These are phyloP conservation scores for Macropus fuliginosus DNA, from an alignment of 2,797 vertebrate genomes.

Conservation along the genomic window DNA sequence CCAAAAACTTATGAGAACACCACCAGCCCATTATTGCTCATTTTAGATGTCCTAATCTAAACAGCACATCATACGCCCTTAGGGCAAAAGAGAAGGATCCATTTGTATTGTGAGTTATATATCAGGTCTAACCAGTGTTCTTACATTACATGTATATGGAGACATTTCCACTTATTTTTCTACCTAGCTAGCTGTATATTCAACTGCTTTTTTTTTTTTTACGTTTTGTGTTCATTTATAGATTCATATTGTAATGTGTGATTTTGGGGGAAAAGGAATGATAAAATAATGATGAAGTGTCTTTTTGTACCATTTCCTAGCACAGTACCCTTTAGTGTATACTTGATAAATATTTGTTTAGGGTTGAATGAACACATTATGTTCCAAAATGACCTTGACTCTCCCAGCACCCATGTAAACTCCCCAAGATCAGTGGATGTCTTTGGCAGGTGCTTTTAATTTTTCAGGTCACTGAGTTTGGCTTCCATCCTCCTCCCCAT, in stretches of 20 bases:
- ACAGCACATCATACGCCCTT: not conserved
- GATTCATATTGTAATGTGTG: not conserved
- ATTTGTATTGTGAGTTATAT: conserved; percentile 11
- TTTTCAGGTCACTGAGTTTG: not conserved
- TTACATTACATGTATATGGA: not conserved
- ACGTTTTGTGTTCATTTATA: not conserved
- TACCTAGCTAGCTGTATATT: not conserved
- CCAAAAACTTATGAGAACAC: conserved; percentile 21
- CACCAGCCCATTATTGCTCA: not conserved
- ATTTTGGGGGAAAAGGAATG: conserved; percentile 14
- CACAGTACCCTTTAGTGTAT: conserved; percentile 10
- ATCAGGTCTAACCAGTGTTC: not conserved
- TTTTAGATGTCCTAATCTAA: conserved; percentile 37
- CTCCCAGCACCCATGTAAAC: not conserved
- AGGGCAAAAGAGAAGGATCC: not conserved
- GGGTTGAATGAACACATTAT: conserved; percentile 50
- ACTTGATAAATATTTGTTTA: conserved; percentile 54
- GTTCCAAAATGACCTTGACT: conserved; percentile 37
- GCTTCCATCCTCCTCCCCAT: not conserved
- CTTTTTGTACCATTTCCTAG: not conserved
- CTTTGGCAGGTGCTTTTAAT: not conserved
- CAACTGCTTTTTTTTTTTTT: not conserved
- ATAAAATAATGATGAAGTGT: conserved; percentile 4
- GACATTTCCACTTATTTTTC: not conserved
- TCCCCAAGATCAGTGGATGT: not conserved